Evolutionary conservation across 2,797 vertebrate genomes (phyloP), one percentile per base, ranked within the genome.

Genomic region (Bovichtus diacanthus): DNA sequence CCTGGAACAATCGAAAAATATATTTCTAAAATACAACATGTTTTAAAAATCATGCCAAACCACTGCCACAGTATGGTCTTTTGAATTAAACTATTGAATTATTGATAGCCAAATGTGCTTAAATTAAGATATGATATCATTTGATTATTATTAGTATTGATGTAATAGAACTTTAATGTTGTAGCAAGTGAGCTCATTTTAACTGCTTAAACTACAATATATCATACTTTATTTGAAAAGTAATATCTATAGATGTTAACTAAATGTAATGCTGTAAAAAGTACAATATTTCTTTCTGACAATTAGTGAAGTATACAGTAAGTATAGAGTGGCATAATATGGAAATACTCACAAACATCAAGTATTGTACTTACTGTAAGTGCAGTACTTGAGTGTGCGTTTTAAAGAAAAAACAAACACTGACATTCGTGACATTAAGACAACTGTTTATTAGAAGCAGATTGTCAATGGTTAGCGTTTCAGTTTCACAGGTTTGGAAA

Each of bases 371-470:
- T 31, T 54, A 12, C 36, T 10, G 16, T 27, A 23, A 18, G 4
- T 29, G 4, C 23, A 58, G 67, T 47, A 31, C 5, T 31, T 11
- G 0, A 9, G 23, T n/a, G n/a, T n/a, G n/a, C n/a, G n/a, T n/a
- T n/a, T 16, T 50, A 38, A 34, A 34, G n/a, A 56, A 29, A 23
- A 50, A 19, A 6, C 29, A 49, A 39, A 38, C 4, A 70, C 61
- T 29, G n/a, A 9, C 19, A n/a, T 18, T 12, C 9, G 44, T 66
- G 66, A 80, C 49, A 53, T 59, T 47, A 55, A 79, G 43, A 77
- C 59, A 62, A 50, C 54, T 29, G 55, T 89, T 89, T 90, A 88
- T 86, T 86, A 78, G 58, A 86, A 73, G 71, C 80, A 87, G 73
- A 70, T 68, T 72, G 70, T 80, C 79, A 72, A 18, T 78, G 61